Evolutionary conservation across 2,888 invertebrate genomes (phyloP), one percentile per base, ranked within the genome.

Genomic region (Andrena praecox): DNA sequence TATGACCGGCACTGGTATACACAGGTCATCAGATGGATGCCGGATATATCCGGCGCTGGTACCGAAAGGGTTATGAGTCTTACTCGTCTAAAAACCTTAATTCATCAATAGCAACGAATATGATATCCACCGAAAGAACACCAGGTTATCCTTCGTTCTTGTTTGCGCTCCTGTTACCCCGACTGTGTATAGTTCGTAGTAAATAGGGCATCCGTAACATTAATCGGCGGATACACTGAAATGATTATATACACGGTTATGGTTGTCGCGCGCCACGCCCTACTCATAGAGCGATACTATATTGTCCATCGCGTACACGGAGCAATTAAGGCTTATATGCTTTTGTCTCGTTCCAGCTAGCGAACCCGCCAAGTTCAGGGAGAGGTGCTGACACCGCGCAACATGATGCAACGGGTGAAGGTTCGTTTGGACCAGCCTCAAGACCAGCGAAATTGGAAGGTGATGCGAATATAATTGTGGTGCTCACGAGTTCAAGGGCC

Each of bases 321-420:
- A 70, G 72, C 83, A 75, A 86, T 86, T 86, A 85, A 85, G 85
- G 83, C 80, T 80, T 86, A 85, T 85, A 80, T 80, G 85, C 83
- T 85, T 86, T 86, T 85, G 83, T 85, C 85, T 83, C 85, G 80
- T 86, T 80, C 52, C 76, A 76, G 42, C 77, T 76, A 64, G 80
- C 80, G 85, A 86, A 85, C 85, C 78, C 73, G 77, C 70, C 52
- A 48, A 48, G 31, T 84, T 64, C 64, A 62, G 62, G 29, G 59
- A 74, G 60, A 66, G 48, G 29, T 77, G 66, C 68, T 72, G 77
- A 66, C 75, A 63, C 48, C 52, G 69, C 70, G 52, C 48, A 72
- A 66, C 67, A 48, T 67, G 20, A 48, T 48, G n/a, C n/a, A 31
- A 27, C 27, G 48, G 59, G 69, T 76, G 50, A 56, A 77, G 70